These are phyloP conservation scores for Xylota segnis DNA, from an alignment of 2,888 invertebrate genomes.

Conservation along the genomic window DNA sequence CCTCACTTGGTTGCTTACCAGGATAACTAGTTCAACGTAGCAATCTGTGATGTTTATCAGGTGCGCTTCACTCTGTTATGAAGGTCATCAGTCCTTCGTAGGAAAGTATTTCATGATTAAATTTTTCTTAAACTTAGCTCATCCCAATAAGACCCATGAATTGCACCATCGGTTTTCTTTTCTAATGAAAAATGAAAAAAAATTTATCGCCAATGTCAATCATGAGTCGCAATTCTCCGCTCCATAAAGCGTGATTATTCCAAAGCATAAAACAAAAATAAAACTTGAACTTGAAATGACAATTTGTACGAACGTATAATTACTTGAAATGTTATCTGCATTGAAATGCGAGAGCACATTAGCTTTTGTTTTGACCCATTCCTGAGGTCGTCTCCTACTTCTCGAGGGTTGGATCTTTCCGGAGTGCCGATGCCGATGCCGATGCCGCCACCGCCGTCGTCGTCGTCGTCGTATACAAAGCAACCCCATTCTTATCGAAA, in stretches of 20 bases:
- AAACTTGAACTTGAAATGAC: slow-evolving; percentile 70
- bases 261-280: slow-evolving; percentile 13
- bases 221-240: slow-evolving; percentile 25
- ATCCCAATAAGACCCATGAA: neutral
- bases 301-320: slow-evolving; percentile 48
- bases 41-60: too few relatives aligned
- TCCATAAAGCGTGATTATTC: slow-evolving; percentile 13
- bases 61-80: too few relatives aligned
- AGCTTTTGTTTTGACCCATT: slow-evolving; percentile 36
- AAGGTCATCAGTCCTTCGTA: too few relatives aligned
- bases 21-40: too few relatives aligned
- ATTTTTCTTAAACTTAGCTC: too few relatives aligned
- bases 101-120: too few relatives aligned
- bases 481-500: slow-evolving; percentile 32
- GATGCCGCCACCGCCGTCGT: neutral
- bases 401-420: slow-evolving; percentile 25
- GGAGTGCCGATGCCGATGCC: neutral
- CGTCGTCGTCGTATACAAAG: slow-evolving; percentile 24
- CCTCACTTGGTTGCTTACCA: too few relatives aligned
- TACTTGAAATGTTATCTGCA: slow-evolving; percentile 52
- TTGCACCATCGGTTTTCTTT: slow-evolving; percentile 28
- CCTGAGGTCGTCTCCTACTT: slow-evolving; percentile 13
- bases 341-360: slow-evolving; percentile 48
- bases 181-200: slow-evolving; percentile 3
- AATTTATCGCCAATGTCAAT: slow-evolving; percentile 29